Conservation (phyloP, 2,797 vertebrate genomes). For the Amblyraja radiata region DNA sequence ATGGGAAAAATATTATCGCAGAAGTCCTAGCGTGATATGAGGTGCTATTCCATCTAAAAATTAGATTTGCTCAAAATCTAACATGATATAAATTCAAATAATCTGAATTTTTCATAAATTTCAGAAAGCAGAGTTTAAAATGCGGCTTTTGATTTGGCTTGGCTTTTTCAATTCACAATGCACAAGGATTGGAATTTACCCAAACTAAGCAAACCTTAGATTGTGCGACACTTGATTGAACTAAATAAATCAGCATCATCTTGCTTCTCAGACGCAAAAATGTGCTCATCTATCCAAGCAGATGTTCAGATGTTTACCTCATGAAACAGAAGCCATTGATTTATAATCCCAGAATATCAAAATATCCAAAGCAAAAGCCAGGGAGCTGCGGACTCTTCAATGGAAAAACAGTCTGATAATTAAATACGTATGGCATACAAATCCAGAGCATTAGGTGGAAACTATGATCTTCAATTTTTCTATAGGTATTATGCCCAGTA, state of each 20-base stretch:
- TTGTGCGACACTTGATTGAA: not conserved
- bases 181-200: not conserved
- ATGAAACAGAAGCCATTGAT: not conserved
- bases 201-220: not conserved
- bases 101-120: too few species aligned
- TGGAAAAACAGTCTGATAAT: not conserved
- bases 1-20: too few species aligned
- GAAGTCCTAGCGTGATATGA: too few species aligned
- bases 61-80: too few species aligned
- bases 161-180: not conserved
- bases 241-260: not conserved
- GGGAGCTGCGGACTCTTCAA: not conserved
- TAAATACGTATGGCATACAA: not conserved
- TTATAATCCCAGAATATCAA: not conserved
- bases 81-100: too few species aligned
- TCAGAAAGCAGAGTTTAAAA: too few species aligned
- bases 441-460: not conserved
- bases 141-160: too few species aligned
- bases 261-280: not conserved
- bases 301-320: not conserved
- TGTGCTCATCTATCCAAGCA: not conserved
- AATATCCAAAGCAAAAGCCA: not conserved
- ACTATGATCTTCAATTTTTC: not conserved
- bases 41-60: too few species aligned
- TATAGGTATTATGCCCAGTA: not conserved